Percentiles rank a stretch among this genome's conserved stretches.
phyloP scores from a whole-genome alignment of 2,797 vertebrate genomes.

The Cygnus olor region DNA sequence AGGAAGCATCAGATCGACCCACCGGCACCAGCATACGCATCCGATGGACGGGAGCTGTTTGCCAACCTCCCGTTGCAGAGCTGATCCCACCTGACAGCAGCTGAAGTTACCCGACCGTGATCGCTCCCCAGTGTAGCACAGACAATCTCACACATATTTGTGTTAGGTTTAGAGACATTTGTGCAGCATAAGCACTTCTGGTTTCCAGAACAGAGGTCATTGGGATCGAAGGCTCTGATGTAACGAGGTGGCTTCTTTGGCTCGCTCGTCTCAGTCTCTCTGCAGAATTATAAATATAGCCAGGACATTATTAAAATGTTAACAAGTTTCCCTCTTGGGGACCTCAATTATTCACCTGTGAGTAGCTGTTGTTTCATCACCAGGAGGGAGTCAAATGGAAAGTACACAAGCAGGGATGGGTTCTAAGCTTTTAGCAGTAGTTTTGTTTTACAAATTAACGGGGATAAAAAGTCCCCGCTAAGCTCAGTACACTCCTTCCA shows the following conservation, averaged over 20 bases:
- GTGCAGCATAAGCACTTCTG: not conserved
- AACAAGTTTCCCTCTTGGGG: conserved; percentile 61
- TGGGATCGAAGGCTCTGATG: conserved; percentile 48
- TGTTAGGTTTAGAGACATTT: not conserved
- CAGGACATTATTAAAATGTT: conserved; percentile 47
- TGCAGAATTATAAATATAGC: conserved; percentile 41
- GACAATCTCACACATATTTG: not conserved
- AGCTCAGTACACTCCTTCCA: conserved; percentile 27
- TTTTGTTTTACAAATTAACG: conserved; percentile 40
- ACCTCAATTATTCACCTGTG: conserved; percentile 52
- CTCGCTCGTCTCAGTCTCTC: not conserved
- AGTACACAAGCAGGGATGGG: conserved; percentile 20
- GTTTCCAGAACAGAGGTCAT: not conserved
- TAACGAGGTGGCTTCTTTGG: not conserved
- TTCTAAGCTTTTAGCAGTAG: conserved; percentile 18
- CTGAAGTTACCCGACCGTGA: not conserved
- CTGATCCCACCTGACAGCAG: not conserved
- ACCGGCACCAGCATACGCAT: not conserved
- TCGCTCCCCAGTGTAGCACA: not conserved
- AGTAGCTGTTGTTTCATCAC: conserved; percentile 62
- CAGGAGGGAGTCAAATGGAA: conserved; percentile 50
- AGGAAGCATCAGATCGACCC: not conserved
- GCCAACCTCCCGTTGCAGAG: not conserved
- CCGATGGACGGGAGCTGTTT: not conserved
- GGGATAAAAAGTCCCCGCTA: conserved; percentile 39